Evolutionary conservation across 2,797 vertebrate genomes (phyloP).

Genomic region (Tiaroga cobitis): DNA sequence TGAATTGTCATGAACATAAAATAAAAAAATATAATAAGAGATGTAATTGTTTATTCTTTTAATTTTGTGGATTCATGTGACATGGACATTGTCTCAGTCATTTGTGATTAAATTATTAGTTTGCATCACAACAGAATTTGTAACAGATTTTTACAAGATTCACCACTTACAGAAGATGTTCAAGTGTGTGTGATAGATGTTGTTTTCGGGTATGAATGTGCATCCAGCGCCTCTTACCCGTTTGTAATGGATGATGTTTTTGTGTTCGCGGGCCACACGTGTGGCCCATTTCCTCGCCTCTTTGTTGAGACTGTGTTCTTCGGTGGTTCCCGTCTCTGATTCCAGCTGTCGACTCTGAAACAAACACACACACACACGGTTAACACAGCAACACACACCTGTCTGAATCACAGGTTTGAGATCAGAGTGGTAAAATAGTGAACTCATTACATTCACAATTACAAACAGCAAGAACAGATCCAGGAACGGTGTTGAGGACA

Average conservation of each 20-base stretch:
- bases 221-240: conserved; percentile 75
- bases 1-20: not conserved
- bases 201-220: not conserved
- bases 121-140: not conserved
- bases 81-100: not conserved
- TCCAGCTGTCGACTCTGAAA: conserved; percentile 93
- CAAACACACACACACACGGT: conserved; percentile 22
- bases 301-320: conserved; percentile 98
- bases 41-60: not conserved
- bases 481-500: not conserved
- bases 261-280: conserved; percentile 93
- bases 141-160: not conserved
- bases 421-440: not conserved
- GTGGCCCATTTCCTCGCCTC: conserved; percentile 98
- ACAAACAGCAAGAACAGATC: not conserved
- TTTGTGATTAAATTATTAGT: not conserved
- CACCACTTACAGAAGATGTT: not conserved
- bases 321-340: conserved; percentile 92
- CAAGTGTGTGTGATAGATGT: conserved; percentile 2
- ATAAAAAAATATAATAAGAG: not conserved
- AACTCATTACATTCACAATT: not conserved
- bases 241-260: conserved; percentile 92
- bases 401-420: conserved; percentile 8
- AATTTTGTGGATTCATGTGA: not conserved
- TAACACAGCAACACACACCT: conserved; percentile 46